Base-by-base conservation (phyloP, 2,113 vertebrate genomes). In the Seriola rivoliana region DNA sequence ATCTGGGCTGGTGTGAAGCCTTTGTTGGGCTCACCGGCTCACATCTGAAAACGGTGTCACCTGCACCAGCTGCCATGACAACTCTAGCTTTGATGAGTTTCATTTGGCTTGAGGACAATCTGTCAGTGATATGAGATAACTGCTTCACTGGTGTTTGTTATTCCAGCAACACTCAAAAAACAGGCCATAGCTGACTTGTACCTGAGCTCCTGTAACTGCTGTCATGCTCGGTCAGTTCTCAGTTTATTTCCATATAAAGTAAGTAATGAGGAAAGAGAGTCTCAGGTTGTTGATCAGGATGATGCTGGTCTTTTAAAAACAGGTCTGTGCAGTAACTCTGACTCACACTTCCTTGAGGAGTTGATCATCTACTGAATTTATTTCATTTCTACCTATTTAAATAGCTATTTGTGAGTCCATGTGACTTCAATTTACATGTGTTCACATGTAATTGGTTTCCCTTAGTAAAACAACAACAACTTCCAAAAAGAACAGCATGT, bases 1-100 rank as follows among this genome's bases (percentile, higher is more conserved):
- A 1, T 9, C 78, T 1, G 77, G 57, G 75, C 91, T 86, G 93
- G 91, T 91, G 88, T 88, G 91, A 93, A 93, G 92, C 89, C 19
- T 89, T 94, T 93, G 91, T 89, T 46, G 32, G 75, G 13, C 62
- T 70, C 63, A 75, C 17, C 11, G 36, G 78, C 72, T 80, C 78
- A 42, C 80, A 75, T 92, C 71, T 84, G 55, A 82, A 67, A 81
- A 54, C 65, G 4, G 58, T 58, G 75, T 91, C 88, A 93, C 89
- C 91, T 92, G 91, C 82, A 70, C 5, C 0, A 17, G 87, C n/a
- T 87, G 83, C 72, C 91, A 90, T 87, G 90, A 36, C 92, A 67
- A 89, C 88, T 0, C 3, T 3, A 11, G 66, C 84, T 91, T 91
- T 92, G 82, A 92, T 90, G 64, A 23, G 71, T 71, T 85, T 84